Evolutionary conservation across 2,888 invertebrate genomes (phyloP).

Genomic region (Drosophila macrospina): DNA sequence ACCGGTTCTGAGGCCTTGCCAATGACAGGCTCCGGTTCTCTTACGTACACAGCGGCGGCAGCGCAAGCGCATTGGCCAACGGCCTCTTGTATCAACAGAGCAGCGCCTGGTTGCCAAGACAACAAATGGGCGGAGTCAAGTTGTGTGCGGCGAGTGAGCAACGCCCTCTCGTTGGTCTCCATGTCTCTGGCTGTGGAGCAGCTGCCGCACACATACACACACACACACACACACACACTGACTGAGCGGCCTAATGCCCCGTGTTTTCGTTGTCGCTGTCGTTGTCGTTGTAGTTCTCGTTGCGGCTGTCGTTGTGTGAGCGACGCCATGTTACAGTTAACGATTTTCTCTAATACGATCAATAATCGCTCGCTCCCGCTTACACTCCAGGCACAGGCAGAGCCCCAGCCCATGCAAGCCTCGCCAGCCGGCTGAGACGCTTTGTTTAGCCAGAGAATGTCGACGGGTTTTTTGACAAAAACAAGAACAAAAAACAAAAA

Average conservation of each 20-base stretch:
- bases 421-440: slow-evolving; percentile 43
- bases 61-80: slow-evolving; percentile 82
- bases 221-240: neutral
- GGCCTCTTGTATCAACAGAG: slow-evolving; percentile 77
- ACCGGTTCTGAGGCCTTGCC: slow-evolving; percentile 59
- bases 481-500: slow-evolving; percentile 52
- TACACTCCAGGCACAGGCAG: slow-evolving; percentile 32
- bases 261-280: slow-evolving; percentile 19
- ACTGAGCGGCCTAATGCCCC: slow-evolving; percentile 48
- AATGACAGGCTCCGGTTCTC: slow-evolving; percentile 74
- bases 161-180: slow-evolving; percentile 61
- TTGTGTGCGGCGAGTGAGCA: slow-evolving; percentile 39
- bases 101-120: slow-evolving; percentile 75
- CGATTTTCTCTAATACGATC: slow-evolving; percentile 82
- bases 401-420: slow-evolving; percentile 23
- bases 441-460: slow-evolving; percentile 76
- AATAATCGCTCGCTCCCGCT: slow-evolving; percentile 76
- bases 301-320: slow-evolving; percentile 52
- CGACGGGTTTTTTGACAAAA: slow-evolving; percentile 42
- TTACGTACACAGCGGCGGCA: slow-evolving; percentile 78
- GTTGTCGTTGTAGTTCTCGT: slow-evolving; percentile 5
- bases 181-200: slow-evolving; percentile 29
- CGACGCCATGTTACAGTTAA: slow-evolving; percentile 82
- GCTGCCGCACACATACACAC: slow-evolving; percentile 31
- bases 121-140: slow-evolving; percentile 73